These are phyloP conservation scores for Melieria picta DNA, from an alignment of 2,888 invertebrate genomes.

Conservation along the genomic window DNA sequence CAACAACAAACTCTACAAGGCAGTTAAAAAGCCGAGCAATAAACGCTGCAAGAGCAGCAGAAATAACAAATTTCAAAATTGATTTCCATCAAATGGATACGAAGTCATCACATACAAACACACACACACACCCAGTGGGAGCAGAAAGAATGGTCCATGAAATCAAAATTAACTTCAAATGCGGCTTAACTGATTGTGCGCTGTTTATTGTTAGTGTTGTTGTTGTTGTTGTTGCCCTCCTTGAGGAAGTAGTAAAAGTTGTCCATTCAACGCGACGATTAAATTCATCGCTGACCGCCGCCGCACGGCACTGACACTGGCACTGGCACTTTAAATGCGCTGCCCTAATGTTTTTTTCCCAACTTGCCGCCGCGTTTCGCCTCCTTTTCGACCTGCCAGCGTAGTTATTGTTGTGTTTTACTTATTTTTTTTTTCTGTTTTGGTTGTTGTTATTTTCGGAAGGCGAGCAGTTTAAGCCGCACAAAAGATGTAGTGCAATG, in stretches of 20 bases:
- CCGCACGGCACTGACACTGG: too few species aligned
- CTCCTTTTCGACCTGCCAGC: too few species aligned
- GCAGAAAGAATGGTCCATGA: conserved; percentile 29
- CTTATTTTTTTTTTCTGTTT: too few species aligned
- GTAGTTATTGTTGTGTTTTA: too few species aligned
- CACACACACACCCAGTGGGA: neutral
- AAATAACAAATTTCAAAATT: conserved; percentile 31
- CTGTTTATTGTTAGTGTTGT: conserved; percentile 2
- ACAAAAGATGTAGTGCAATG: too few species aligned
- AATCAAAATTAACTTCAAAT: conserved; percentile 34
- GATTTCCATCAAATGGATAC: conserved; percentile 29
- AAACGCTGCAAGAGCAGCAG: conserved; percentile 22
- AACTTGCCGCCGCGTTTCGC: too few species aligned
- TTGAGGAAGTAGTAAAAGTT: conserved; percentile 10
- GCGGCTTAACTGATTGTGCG: conserved; percentile 14
- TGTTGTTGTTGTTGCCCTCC: neutral
- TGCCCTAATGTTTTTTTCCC: too few species aligned
- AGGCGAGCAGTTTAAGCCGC: too few species aligned
- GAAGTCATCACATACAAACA: too few species aligned
- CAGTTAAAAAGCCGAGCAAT: conserved; percentile 29
- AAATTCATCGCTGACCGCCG: neutral
- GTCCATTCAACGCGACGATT: conserved; percentile 20
- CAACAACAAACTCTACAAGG: neutral
- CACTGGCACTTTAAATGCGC: too few species aligned
- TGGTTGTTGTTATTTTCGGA: too few species aligned